Conservation (phyloP, 2,113 vertebrate genomes). For the Antigone vipio region DNA sequence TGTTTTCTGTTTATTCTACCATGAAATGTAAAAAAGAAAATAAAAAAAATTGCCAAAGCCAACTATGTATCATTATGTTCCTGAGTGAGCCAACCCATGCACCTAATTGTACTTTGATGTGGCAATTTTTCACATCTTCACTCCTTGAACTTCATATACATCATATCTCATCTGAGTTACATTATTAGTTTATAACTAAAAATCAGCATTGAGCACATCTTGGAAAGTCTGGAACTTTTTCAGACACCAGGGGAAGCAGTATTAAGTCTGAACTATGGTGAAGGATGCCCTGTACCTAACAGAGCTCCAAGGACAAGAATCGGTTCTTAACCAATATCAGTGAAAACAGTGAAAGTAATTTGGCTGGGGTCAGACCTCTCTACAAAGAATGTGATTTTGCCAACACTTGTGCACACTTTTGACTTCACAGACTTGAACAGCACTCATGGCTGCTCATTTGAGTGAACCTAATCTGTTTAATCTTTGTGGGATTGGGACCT, state of each 20-base stretch:
- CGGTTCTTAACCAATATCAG: neutral
- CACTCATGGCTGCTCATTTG: neutral
- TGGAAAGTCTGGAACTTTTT: neutral
- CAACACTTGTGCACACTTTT: neutral
- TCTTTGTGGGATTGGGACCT: neutral
- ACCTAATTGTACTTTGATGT: neutral
- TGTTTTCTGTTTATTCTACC: neutral
- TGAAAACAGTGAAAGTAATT: neutral
- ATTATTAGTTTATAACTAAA: neutral
- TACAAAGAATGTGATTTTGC: neutral
- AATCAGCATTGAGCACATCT: neutral
- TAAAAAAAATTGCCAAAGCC: neutral
- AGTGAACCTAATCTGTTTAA: neutral
- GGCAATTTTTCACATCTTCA: neutral
- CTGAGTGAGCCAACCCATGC: neutral
- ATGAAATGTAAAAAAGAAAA: neutral
- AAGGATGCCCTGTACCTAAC: neutral
- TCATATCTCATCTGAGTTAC: neutral
- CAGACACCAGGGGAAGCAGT: neutral
- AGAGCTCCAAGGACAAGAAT: neutral
- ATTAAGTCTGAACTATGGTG: neutral
- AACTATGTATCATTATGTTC: neutral
- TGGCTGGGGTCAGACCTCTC: neutral
- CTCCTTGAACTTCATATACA: neutral
- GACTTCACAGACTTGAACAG: neutral